Conservation (phyloP, 2,797 vertebrate genomes). For the Phyllotis vaccarum region DNA sequence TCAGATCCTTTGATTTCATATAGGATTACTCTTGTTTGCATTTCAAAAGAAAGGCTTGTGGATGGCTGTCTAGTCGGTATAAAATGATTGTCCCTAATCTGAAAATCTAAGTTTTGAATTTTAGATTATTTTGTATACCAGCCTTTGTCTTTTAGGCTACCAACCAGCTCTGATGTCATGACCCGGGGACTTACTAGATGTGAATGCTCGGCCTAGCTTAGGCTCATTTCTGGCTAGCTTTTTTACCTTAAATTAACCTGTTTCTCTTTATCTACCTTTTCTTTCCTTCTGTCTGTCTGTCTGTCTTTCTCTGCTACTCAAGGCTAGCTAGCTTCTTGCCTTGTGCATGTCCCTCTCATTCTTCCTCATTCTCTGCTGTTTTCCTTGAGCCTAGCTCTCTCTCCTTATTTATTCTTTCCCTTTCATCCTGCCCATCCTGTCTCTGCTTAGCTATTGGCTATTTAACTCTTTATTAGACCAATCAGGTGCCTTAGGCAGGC, state of each 20-base stretch:
- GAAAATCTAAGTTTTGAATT: not conserved
- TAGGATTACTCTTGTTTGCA: not conserved
- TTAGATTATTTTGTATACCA: not conserved
- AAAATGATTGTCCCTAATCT: not conserved
- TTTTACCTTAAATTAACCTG: not conserved
- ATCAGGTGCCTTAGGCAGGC: not conserved
- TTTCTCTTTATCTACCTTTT: not conserved
- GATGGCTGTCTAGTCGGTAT: not conserved
- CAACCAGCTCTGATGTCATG: not conserved
- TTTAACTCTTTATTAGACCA: not conserved
- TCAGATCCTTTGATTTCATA: conserved; percentile 2
- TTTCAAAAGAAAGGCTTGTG: not conserved
- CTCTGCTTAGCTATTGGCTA: not conserved
- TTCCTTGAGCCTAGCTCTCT: not conserved
- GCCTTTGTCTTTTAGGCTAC: not conserved
- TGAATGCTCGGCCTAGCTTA: not conserved
- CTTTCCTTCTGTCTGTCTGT: not conserved
- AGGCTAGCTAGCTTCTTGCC: not conserved
- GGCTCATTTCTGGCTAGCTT: not conserved
- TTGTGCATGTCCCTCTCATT: not conserved
- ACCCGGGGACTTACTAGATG: not conserved
- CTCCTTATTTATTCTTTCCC: not conserved
- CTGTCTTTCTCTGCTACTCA: not conserved
- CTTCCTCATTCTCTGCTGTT: not conserved
- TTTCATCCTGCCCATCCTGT: not conserved